Base-by-base conservation (phyloP, 2,888 invertebrate species). In the Lithophane ornitopus region DNA sequence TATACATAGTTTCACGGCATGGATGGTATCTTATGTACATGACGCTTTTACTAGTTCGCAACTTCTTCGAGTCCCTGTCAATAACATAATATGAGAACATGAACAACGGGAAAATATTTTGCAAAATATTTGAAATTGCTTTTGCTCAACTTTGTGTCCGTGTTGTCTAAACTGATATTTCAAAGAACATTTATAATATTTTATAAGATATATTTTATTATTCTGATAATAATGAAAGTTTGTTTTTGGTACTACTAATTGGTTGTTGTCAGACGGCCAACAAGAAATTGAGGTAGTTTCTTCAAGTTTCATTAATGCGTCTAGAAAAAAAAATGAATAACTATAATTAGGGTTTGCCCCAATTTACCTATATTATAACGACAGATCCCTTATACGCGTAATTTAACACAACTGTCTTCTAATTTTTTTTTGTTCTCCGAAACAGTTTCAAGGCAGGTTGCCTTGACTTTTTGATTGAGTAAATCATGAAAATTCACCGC, bases 401-500 rank as follows among this genome's bases (percentile, higher is more conserved):
- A 79, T 70, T 65, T n/a, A 22, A 28, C 73, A 61, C 14, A 63
- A 74, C 12, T 19, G 34, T 28, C n/a, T 19, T 41, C 39, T 7
- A 79, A 68, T 58, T 78, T 66, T 28, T 79, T 54, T 58, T 78
- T 66, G 39, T 79, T 54, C 70, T 68, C 58, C 52, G 26, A 68
- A 71, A 80, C 76, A 62, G 78, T 84, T 81, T 80, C 44, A 58
- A 80, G 73, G 65, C 72, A 82, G 76, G 78, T 87, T 87, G 84
- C 87, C 88, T 89, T 89, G 90, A 88, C 87, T 89, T 90, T 91
- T 90, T n/a, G n/a, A 88, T 89, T n/a, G n/a, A 88, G 90, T 90
- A 90, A 88, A 92, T 92, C 90, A 90, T 82, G 87, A 87, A 85
- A 90, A 91, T 91, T 89, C 89, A 89, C 90, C 87, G 85, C 89